Percentiles rank a stretch among this genome's conserved stretches.
Evolutionary conservation across 1,140 invertebrate genomes (phyloP).

Genomic region (Micrasema longulum): DNA sequence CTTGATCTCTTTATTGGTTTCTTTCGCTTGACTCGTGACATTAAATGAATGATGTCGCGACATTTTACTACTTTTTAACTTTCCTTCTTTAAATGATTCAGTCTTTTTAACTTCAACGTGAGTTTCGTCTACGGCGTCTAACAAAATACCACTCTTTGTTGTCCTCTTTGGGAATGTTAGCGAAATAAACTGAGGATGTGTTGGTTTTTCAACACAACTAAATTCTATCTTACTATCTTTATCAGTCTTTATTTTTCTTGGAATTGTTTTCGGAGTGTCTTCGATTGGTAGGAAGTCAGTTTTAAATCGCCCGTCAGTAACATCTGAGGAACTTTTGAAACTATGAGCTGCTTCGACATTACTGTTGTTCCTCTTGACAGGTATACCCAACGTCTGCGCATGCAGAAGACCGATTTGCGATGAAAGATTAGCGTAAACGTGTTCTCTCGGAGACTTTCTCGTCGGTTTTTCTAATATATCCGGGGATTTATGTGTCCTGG

Average conservation of each 20-base stretch:
- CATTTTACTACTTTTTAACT: slow-evolving; percentile 51
- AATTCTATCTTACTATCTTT: slow-evolving; percentile 5
- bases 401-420: slow-evolving; percentile 35
- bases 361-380: slow-evolving; percentile 14
- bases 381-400: slow-evolving; percentile 20
- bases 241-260: slow-evolving; percentile 34
- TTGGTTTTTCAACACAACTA: slow-evolving; percentile 12
- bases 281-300: slow-evolving; percentile 28
- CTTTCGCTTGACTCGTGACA: slow-evolving; percentile 27
- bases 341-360: neutral
- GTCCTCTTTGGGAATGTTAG: slow-evolving; percentile 53
- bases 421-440: slow-evolving; percentile 48
- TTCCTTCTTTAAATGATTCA: slow-evolving; percentile 38
- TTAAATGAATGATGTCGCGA: slow-evolving; percentile 51
- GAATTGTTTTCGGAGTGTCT: slow-evolving; percentile 50
- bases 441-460: slow-evolving; percentile 41
- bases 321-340: neutral
- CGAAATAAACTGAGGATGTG: slow-evolving; percentile 40
- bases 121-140: slow-evolving; percentile 34
- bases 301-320: slow-evolving; percentile 5
- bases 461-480: neutral
- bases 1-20: slow-evolving; percentile 15
- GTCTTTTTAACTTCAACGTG: slow-evolving; percentile 28
- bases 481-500: slow-evolving; percentile 45
- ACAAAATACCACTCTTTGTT: slow-evolving; percentile 50